phyloP scores from a whole-genome alignment of 2,888 invertebrate species.

The Ennomos erosarius region DNA sequence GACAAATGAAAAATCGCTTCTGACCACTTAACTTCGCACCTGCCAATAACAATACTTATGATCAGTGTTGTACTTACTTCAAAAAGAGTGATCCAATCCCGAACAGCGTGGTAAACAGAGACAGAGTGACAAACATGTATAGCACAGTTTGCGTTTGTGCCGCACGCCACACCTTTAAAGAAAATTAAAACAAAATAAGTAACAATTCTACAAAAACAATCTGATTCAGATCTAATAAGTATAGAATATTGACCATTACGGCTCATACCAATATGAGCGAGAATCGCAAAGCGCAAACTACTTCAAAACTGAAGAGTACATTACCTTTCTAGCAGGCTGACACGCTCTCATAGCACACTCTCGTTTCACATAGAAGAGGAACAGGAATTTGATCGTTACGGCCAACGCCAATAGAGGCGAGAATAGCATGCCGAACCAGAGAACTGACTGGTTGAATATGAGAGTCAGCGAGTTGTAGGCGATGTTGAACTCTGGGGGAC shows the following conservation, averaged over 20 bases:
- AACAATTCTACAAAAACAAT: too few relatives aligned
- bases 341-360: conserved; percentile 87
- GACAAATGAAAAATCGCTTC: too few relatives aligned
- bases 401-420: conserved; percentile 88
- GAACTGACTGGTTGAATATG: conserved; percentile 91
- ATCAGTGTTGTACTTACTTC: conserved; percentile 65
- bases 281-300: too few relatives aligned
- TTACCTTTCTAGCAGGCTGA: conserved; percentile 86
- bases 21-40: too few relatives aligned
- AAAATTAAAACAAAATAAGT: not conserved
- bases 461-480: conserved; percentile 91
- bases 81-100: conserved; percentile 88
- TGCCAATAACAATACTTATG: too few relatives aligned
- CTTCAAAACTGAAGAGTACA: too few relatives aligned
- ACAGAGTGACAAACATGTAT: conserved; percentile 87
- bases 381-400: conserved; percentile 88
- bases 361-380: conserved; percentile 90
- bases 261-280: too few relatives aligned
- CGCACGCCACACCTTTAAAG: conserved; percentile 81
- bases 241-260: too few relatives aligned
- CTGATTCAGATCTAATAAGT: too few relatives aligned
- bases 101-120: conserved; percentile 86
- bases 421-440: conserved; percentile 91
- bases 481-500: conserved; percentile 89
- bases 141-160: conserved; percentile 92